Percentiles rank a stretch among this genome's conserved stretches.
Evolutionary conservation across 2,113 vertebrate genomes (phyloP).

Genomic region (Poecilia latipinna): DNA sequence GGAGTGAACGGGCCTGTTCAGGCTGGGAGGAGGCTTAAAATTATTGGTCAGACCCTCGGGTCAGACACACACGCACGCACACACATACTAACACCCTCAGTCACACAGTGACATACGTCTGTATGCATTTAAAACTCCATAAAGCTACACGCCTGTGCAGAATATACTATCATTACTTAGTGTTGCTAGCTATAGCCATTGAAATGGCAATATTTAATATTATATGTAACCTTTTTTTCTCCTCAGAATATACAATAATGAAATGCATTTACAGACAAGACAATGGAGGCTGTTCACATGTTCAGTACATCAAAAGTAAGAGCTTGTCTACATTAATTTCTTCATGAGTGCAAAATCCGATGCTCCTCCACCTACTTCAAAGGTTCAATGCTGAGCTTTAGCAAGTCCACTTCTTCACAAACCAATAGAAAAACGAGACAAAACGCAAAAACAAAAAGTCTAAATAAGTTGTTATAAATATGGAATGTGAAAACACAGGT

Average conservation of each 20-base stretch:
- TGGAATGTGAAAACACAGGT: constrained; percentile 90
- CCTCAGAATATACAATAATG: constrained; percentile 92
- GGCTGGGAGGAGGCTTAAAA: constrained; percentile 80
- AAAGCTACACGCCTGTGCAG: constrained; percentile 90
- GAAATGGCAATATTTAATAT: constrained; percentile 90
- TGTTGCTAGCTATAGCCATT: constrained; percentile 91
- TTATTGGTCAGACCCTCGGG: constrained; percentile 65
- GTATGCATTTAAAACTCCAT: constrained; percentile 88
- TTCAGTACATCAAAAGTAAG: constrained; percentile 89
- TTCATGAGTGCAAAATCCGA: constrained; percentile 98
- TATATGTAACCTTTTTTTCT: constrained; percentile 81
- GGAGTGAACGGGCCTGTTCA: constrained; percentile 86
- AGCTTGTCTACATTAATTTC: constrained; percentile 91
- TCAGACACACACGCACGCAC: constrained; percentile 38
- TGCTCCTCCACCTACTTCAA: constrained; percentile 92
- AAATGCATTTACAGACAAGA: constrained; percentile 93
- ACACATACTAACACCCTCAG: constrained; percentile 45
- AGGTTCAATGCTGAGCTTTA: constrained; percentile 82
- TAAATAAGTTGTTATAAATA: constrained; percentile 87
- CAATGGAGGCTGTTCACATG: constrained; percentile 92
- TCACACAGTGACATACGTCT: constrained; percentile 83
- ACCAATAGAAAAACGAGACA: constrained; percentile 50
- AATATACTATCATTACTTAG: constrained; percentile 93
- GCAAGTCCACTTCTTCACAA: constrained; percentile 78
- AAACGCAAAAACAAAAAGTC: constrained; percentile 57